These are phyloP conservation scores for Rugalucina vietnamica DNA, from an alignment of 2,888 invertebrate species.

Conservation along the genomic window DNA sequence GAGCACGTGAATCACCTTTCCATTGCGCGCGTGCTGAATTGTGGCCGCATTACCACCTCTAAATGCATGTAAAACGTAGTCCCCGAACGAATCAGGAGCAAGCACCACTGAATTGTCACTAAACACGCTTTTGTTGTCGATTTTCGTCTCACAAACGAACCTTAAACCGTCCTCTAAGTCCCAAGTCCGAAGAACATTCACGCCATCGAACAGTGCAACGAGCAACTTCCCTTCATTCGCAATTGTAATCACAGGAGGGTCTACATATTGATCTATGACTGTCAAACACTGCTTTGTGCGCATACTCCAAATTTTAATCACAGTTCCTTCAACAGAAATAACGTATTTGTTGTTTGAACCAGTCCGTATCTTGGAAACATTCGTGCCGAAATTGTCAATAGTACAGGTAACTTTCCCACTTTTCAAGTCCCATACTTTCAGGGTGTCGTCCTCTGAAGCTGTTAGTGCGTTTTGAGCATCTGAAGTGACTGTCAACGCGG, in stretches of 20 bases:
- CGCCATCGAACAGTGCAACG: slow-evolving; percentile 79
- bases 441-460: slow-evolving; percentile 79
- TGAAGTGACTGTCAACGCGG: slow-evolving; percentile 77
- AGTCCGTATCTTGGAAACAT: slow-evolving; percentile 72
- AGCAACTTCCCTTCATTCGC: slow-evolving; percentile 76
- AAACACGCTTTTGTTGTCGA: slow-evolving; percentile 72
- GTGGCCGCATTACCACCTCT: slow-evolving; percentile 75
- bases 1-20: slow-evolving; percentile 75
- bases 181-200: slow-evolving; percentile 77
- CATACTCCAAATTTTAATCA: slow-evolving; percentile 78
- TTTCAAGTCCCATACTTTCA: slow-evolving; percentile 81
- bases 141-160: slow-evolving; percentile 65
- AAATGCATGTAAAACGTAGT: slow-evolving; percentile 78
- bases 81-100: slow-evolving; percentile 71
- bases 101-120: slow-evolving; percentile 78
- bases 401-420: slow-evolving; percentile 78
- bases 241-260: slow-evolving; percentile 77
- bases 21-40: slow-evolving; percentile 76
- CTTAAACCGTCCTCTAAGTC: slow-evolving; percentile 68
- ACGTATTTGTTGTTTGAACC: slow-evolving; percentile 71
- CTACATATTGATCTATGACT: slow-evolving; percentile 71
- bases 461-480: slow-evolving; percentile 80
- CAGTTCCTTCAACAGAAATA: slow-evolving; percentile 76
- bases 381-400: slow-evolving; percentile 74
- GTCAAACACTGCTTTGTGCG: slow-evolving; percentile 68